These are phyloP conservation scores for Vollenhovia emeryi DNA, from an alignment of 1,140 invertebrate species.

Conservation along the genomic window DNA sequence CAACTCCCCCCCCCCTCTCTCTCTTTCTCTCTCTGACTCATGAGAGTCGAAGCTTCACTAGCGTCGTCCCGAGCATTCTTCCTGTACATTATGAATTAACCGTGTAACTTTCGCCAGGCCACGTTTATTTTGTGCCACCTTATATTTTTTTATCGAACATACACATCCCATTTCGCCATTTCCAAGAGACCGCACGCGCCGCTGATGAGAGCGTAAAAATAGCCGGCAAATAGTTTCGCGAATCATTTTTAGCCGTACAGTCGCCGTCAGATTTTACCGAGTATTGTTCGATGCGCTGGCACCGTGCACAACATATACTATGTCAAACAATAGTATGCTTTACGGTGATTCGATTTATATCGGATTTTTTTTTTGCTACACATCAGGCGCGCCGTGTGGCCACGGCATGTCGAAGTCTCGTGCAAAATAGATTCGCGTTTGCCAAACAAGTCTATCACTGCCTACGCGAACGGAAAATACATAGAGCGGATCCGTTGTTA, in stretches of 20 bases:
- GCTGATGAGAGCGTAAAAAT: constrained; percentile 29
- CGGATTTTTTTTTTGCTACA: constrained; percentile 64
- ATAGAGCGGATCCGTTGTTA: constrained; percentile 43
- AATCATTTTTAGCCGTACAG: constrained; percentile 34
- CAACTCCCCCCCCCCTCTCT: background rate
- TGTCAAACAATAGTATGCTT: constrained; percentile 63
- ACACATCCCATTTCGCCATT: background rate
- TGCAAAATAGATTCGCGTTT: constrained; percentile 44
- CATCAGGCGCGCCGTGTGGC: constrained; percentile 45
- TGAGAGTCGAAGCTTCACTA: constrained; percentile 9
- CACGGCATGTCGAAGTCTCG: constrained; percentile 40
- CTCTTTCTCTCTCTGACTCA: no score
- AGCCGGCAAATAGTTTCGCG: background rate
- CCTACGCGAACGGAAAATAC: constrained; percentile 35
- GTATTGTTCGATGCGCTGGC: constrained; percentile 11
- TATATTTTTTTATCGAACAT: constrained; percentile 15
- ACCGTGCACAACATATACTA: background rate
- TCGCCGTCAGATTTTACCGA: constrained; percentile 34
- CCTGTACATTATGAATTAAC: constrained; percentile 16
- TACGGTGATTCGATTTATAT: constrained; percentile 73
- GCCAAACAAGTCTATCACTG: constrained; percentile 60
- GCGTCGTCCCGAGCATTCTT: background rate
- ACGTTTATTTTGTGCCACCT: background rate
- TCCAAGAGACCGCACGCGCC: background rate
- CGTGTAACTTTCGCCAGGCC: background rate